These are phyloP conservation scores for Scaptomyza parva DNA, from an alignment of 2,888 invertebrate species.

Conservation along the genomic window DNA sequence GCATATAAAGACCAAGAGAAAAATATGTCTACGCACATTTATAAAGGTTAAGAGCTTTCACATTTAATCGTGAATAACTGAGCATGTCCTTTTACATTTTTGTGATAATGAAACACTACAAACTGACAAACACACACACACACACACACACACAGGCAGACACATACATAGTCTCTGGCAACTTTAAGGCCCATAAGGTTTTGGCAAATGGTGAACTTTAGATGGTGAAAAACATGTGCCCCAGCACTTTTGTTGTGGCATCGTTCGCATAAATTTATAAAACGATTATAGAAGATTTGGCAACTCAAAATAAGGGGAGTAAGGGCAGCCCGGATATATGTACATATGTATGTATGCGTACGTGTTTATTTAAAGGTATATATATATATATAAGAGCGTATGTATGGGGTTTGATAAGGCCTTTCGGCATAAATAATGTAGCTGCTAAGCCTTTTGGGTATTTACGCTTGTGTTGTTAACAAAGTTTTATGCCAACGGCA, in stretches of 20 bases:
- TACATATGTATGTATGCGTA: not conserved
- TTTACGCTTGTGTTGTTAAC: conserved; percentile 75
- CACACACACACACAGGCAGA: not conserved
- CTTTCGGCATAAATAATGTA: conserved; percentile 73
- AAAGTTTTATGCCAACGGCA: conserved; percentile 56
- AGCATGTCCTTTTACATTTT: conserved; percentile 44
- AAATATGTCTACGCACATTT: conserved; percentile 57
- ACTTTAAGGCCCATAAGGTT: conserved; percentile 55
- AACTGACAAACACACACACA: conserved; percentile 20
- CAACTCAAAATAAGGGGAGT: conserved; percentile 21
- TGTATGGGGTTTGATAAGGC: conserved; percentile 57
- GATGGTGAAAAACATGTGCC: conserved; percentile 66
- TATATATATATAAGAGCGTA: conserved; percentile 26
- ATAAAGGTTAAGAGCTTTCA: conserved; percentile 56
- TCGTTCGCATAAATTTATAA: conserved; percentile 74
- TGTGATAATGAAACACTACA: conserved; percentile 57
- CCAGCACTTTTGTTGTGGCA: conserved; percentile 48
- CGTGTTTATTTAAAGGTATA: conserved; percentile 11
- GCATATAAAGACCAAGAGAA: conserved; percentile 22
- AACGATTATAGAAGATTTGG: conserved; percentile 76
- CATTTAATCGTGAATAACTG: conserved; percentile 61
- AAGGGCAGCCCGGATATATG: not conserved
- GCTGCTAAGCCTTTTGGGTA: conserved; percentile 77
- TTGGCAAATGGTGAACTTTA: conserved; percentile 46
- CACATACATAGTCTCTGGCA: conserved; percentile 4